Evolutionary conservation across 2,797 vertebrate genomes (phyloP).

Genomic region (Aplochiton taeniatus): DNA sequence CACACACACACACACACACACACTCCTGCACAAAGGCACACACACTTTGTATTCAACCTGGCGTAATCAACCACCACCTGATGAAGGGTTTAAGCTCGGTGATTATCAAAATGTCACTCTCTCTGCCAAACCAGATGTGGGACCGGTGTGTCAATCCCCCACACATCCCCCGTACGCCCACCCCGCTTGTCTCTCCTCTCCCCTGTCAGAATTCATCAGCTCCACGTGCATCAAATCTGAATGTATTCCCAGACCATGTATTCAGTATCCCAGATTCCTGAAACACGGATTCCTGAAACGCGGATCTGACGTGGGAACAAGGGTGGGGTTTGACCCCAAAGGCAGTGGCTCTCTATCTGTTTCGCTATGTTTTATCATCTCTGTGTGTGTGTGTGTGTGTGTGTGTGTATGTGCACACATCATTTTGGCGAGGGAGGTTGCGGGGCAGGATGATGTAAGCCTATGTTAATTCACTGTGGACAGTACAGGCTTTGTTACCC

Average conservation of each 20-base stretch:
- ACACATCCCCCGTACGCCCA: constrained; percentile 21
- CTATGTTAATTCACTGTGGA: constrained; percentile 75
- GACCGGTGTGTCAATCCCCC: constrained; percentile 52
- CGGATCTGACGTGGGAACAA: not conserved
- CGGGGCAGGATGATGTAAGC: constrained; percentile 73
- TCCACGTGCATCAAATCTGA: constrained; percentile 18
- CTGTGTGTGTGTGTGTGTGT: no score
- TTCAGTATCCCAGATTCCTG: not conserved
- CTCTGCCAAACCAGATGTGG: constrained; percentile 61
- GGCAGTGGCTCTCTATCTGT: constrained; percentile 54
- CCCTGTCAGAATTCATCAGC: constrained; percentile 68
- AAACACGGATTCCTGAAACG: not conserved
- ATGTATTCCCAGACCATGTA: not conserved
- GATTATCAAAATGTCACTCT: constrained; percentile 33
- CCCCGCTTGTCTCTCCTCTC: constrained; percentile 36
- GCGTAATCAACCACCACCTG: not conserved
- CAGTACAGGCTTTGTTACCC: constrained; percentile 73
- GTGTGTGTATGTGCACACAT: constrained; percentile 64
- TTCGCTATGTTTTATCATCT: constrained; percentile 32
- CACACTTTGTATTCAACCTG: not conserved
- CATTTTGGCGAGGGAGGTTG: constrained; percentile 72
- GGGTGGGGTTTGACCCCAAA: not conserved
- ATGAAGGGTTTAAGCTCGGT: not conserved
- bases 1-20: constrained; percentile 21
- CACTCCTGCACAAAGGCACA: constrained; percentile 2